Base-by-base conservation (phyloP, 2,888 invertebrate species). In the Thereva unica region DNA sequence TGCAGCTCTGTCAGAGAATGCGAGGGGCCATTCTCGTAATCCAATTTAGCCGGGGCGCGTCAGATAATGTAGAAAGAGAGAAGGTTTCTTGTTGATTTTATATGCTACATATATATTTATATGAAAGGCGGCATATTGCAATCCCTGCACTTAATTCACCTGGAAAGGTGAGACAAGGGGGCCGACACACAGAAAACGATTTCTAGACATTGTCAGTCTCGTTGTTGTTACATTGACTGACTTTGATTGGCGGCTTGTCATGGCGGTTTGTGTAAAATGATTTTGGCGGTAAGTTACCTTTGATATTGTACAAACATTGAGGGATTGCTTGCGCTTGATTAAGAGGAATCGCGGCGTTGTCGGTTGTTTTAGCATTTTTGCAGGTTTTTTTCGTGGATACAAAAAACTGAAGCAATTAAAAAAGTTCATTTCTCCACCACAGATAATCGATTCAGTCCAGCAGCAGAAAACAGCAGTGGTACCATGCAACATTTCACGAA, bases 221-320 rank as follows among this genome's bases (percentile, higher is more conserved):
- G 50, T 61, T 49, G 50, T 50, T 37, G 34, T 10, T 50, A 23
- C 23, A 50, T 12, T 50, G 50, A 50, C 34, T 61, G 61, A 61
- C 61, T 61, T 61, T 61, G 61, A 61, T 61, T 61, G 61, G 61
- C 61, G 61, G 61, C 61, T 61, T 61, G 61, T 61, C 61, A 50
- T 61, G 61, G 37, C n/a, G 34, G 23, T 41, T 49, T 61, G 41
- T 61, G 50, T 40, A 41, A 50, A 23, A 23, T 23, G 23, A 23
- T 23, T 23, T 23, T 2, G 23, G 23, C 23, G 23, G 23, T 23
- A 23, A 23, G 23, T 23, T 23, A 23, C 23, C 23, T 23, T 23
- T 23, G 23, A 23, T 23, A 23, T 23, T 23, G 2, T 23, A 23
- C 23, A 23, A 23, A 23, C 23, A 23, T 23, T 23, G 23, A 23